These are phyloP conservation scores for Lepidurus packardi DNA, from an alignment of 1,140 invertebrate species.

Conservation along the genomic window DNA sequence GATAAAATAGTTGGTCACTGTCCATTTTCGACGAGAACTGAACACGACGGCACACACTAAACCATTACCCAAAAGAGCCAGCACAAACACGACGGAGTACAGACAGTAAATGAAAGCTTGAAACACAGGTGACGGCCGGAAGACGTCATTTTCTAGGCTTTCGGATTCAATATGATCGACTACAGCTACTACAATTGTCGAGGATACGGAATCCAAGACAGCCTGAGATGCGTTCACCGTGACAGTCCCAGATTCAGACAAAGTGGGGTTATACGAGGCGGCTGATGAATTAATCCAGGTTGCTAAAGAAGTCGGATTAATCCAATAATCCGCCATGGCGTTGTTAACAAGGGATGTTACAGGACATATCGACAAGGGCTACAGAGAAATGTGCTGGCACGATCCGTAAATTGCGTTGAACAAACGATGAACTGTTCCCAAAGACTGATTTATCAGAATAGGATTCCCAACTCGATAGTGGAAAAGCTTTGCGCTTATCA, in stretches of 20 bases:
- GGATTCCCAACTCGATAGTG: neutral
- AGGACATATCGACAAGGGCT: neutral
- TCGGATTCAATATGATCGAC: neutral
- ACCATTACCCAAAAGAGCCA: conserved; percentile 69
- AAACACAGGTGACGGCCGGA: conserved; percentile 44
- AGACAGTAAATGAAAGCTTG: conserved; percentile 61
- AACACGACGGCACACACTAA: conserved; percentile 76
- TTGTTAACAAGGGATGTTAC: neutral
- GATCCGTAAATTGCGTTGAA: neutral
- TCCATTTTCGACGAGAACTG: conserved; percentile 69
- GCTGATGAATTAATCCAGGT: neutral
- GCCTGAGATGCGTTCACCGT: neutral
- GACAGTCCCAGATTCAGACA: neutral
- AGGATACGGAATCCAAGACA: neutral
- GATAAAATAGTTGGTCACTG: conserved; percentile 82
- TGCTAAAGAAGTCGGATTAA: neutral
- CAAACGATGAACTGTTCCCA: neutral
- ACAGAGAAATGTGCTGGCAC: neutral
- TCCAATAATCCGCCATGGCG: neutral
- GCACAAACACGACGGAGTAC: conserved; percentile 66
- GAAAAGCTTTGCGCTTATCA: neutral
- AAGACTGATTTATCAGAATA: neutral
- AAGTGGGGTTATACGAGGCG: neutral
- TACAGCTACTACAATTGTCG: neutral
- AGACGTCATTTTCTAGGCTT: neutral